Evolutionary conservation across 1,140 invertebrate species (phyloP), one percentile per base, ranked within the genome.

Genomic region (Drosophila ambigua): DNA sequence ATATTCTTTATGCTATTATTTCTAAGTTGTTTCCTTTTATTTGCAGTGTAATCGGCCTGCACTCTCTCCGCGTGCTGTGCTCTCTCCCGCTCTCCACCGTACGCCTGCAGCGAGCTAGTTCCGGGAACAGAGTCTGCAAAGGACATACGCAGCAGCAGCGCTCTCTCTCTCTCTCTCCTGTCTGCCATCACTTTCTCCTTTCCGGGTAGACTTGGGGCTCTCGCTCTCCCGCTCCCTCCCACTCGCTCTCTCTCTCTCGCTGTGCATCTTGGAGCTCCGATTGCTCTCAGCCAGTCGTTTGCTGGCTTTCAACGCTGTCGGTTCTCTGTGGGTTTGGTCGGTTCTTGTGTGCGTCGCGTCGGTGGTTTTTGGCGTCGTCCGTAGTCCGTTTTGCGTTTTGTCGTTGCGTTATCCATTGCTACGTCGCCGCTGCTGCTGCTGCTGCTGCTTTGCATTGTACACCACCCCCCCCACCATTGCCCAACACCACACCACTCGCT

Each of bases 241-340:
- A 26, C 57, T 58, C 41, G 16, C 35, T 54, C 16, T 4, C 49
- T 60, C 49, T 11, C 54, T 41, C 7, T 24, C 28, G 69, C 16
- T 16, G 31, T 35, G 9, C 53, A 41, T 44, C 43, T 39, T 26
- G 39, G 50, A 59, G 35, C 28, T 59, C 45, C 28, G 2, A n/a
- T 24, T 23, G 28, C 24, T 24, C 39, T 23, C 28, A 24, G 57
- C 88, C 67, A 88, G 82, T 87, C 83, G 69, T 83, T 79, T 73
- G 79, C 75, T 87, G 75, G 75, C 83, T 88, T 79, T 88, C 67
- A 64, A 72, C 72, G 75, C 77, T 58, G 83, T 87, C 67, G 79
- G 75, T 82, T 77, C 78, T 79, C 52, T 39, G 43, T 49, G 43
- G 64, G 46, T 60, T 62, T 45, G 16, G 50, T 28, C 43, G 45